Base-by-base conservation (phyloP, 2,113 vertebrate genomes). In the Eclectus roratus region DNA sequence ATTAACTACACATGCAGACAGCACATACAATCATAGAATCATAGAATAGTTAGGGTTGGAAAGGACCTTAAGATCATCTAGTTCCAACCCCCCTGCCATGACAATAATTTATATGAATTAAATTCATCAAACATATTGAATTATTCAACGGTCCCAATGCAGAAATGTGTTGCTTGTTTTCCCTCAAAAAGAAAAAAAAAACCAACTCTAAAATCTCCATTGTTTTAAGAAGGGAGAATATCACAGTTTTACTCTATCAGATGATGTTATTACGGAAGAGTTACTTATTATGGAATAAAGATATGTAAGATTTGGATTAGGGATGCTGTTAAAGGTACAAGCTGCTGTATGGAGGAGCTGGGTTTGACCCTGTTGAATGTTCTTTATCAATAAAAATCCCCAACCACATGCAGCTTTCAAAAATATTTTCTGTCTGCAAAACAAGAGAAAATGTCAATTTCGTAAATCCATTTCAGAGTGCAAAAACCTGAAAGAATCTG, bases 111-210 rank as follows among this genome's bases (percentile, higher is more conserved):
- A 55, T 60, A 72, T 58, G n/a, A 82, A 92, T 89, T 88, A 91
- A 95, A 76, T 10, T 80, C 70, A 94, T 41, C 44, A 85, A 90
- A 93, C 53, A 74, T 55, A 76, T 0, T 92, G 69, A 97, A 76
- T 90, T 91, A 94, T 81, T 92, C 71, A 91, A 73, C 20, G 80
- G 49, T 49, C 11, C 39, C 74, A 70, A 28, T n/a, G 41, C 43
- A 84, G 46, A 69, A 87, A 93, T 71, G 50, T 86, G 49, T 29
- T 47, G 72, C 33, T 50, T 88, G 78, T 72, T 83, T 43, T 56
- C 76, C 52, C 65, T 93, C 60, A 19, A 76, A 85, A 89, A 53
- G 17, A 47, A 80, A 73, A 72, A 70, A 71, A 70, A 46, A 53
- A 63, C 37, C 24, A 13, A 5, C 11, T 76, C 50, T 72, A 61